phyloP scores from a whole-genome alignment of 2,797 vertebrate species.

The Gallirallus australis region DNA sequence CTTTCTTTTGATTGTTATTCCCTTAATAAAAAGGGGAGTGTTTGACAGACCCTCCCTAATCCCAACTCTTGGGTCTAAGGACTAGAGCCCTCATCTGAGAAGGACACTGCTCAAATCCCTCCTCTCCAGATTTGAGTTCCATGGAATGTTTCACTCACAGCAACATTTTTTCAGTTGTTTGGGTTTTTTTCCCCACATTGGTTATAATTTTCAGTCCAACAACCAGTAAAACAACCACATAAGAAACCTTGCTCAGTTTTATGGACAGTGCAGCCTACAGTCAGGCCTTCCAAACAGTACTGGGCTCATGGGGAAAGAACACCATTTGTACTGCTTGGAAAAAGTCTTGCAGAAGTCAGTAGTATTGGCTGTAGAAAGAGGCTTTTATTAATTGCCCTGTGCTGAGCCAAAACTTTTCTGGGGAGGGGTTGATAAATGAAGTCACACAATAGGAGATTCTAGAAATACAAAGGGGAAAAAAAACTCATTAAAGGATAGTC shows the following conservation, averaged over 20 bases:
- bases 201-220: not conserved
- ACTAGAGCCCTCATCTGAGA: not conserved
- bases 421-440: not conserved
- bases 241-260: not conserved
- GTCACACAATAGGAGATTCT: not conserved
- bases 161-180: not conserved
- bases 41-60: not conserved
- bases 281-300: not conserved
- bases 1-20: not conserved
- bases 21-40: not conserved
- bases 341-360: not conserved
- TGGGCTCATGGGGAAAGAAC: not conserved
- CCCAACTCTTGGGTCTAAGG: not conserved
- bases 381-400: not conserved
- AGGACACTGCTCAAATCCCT: not conserved
- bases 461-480: not conserved
- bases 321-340: not conserved
- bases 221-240: not conserved
- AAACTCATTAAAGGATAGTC: not conserved
- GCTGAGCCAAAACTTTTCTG: not conserved
- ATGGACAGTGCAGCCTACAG: not conserved
- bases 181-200: not conserved
- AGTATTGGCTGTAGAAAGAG: not conserved
- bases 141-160: rapidly evolving
- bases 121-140: not conserved